These are phyloP conservation scores for Sarcophaga carnaria DNA, from an alignment of 2,888 invertebrate species.

Conservation along the genomic window DNA sequence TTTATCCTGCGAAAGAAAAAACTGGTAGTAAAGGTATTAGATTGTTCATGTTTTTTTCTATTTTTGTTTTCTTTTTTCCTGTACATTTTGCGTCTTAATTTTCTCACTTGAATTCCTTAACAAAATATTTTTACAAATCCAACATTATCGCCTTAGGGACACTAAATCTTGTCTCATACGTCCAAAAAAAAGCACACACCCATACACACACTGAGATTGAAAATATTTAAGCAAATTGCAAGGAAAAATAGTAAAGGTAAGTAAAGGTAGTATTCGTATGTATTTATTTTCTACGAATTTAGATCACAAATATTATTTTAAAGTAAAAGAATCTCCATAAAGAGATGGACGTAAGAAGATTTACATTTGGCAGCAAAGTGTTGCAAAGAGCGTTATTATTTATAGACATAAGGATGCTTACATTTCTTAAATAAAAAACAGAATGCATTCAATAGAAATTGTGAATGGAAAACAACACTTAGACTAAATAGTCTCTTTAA, in stretches of 20 bases:
- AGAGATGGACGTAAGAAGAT: conserved; percentile 64
- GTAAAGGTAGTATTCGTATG: neutral
- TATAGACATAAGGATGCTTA: neutral
- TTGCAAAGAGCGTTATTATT: neutral
- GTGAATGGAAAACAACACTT: too few relatives aligned
- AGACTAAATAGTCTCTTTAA: too few relatives aligned
- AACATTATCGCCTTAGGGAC: conserved; percentile 25
- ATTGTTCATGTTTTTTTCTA: neutral
- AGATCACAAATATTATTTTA: conserved; percentile 16
- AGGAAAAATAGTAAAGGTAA: conserved; percentile 6
- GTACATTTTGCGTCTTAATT: neutral
- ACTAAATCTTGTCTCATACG: conserved; percentile 6
- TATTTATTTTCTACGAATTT: neutral
- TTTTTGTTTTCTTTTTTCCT: neutral
- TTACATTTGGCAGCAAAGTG: conserved; percentile 36
- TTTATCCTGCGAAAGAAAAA: conserved; percentile 8
- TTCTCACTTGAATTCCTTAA: conserved; percentile 45
- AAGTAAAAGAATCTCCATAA: conserved; percentile 16
- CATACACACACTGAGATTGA: neutral
- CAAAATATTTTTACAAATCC: conserved; percentile 43
- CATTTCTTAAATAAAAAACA: too few relatives aligned
- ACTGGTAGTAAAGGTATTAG: conserved; percentile 5
- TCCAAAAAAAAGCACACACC: neutral
- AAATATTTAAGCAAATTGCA: neutral
- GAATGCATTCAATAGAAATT: too few relatives aligned